A percentile compares a stretch with the other conserved stretches of the same genome.
Evolutionary conservation across 1,140 invertebrate species (phyloP).

Genomic region (Trichonephila clavipes): DNA sequence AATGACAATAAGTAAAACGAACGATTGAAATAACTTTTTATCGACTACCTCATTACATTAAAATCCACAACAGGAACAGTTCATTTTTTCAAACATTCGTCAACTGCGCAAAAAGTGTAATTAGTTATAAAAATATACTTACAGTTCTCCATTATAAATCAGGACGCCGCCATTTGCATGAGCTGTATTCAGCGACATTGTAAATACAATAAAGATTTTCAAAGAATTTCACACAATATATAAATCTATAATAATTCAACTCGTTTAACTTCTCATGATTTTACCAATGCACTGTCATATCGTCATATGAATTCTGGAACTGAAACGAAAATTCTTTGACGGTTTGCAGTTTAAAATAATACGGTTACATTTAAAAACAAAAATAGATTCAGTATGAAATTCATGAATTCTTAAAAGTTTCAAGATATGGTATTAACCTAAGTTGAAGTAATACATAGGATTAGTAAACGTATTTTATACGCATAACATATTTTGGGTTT

Average conservation of each 20-base stretch:
- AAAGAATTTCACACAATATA: neutral
- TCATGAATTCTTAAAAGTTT: too few species aligned
- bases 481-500: too few species aligned
- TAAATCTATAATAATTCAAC: neutral
- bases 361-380: neutral
- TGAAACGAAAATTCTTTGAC: neutral
- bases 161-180: conserved; percentile 94
- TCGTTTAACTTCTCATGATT: neutral
- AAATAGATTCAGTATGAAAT: neutral
- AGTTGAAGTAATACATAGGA: too few species aligned
- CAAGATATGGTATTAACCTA: too few species aligned
- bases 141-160: conserved; percentile 95
- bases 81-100: neutral
- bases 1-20: too few species aligned
- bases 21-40: too few species aligned
- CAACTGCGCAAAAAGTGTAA: conserved; percentile 41
- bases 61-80: too few species aligned
- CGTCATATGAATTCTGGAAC: conserved; percentile 7
- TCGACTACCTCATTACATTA: too few species aligned
- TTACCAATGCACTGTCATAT: neutral
- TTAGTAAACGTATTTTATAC: too few species aligned
- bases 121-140: conserved; percentile 81
- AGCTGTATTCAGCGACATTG: conserved; percentile 95
- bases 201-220: neutral
- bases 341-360: neutral